phyloP scores from a whole-genome alignment of 2,888 invertebrate species.

The Drosophila prostipennis region DNA sequence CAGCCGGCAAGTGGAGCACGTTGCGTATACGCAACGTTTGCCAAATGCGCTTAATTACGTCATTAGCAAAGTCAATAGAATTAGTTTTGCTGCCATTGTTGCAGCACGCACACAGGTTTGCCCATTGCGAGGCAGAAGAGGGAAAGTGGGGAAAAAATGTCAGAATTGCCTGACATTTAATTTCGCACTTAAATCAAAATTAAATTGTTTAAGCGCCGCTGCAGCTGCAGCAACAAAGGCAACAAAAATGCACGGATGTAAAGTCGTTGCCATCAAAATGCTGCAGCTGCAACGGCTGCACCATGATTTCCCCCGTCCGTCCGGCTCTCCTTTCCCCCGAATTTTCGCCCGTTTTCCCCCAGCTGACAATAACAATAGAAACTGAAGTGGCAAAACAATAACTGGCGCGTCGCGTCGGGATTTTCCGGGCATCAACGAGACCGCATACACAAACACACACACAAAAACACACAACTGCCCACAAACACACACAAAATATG shows the following conservation, averaged over 20 bases:
- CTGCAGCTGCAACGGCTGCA: conserved; percentile 47
- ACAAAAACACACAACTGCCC: conserved; percentile 24
- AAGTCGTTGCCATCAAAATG: conserved; percentile 65
- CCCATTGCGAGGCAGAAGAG: conserved; percentile 33
- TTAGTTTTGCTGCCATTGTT: conserved; percentile 58
- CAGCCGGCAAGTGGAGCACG: conserved; percentile 34
- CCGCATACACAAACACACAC: conserved; percentile 25
- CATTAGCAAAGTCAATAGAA: conserved; percentile 83
- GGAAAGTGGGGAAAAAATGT: conserved; percentile 9
- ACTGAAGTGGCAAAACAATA: conserved; percentile 80
- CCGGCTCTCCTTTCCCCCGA: background rate
- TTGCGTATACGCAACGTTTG: conserved; percentile 54
- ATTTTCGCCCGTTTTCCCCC: conserved; percentile 14
- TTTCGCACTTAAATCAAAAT: conserved; percentile 75
- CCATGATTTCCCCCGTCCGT: conserved; percentile 1
- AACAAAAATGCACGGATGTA: conserved; percentile 52
- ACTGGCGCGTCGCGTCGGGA: conserved; percentile 74
- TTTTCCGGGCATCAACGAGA: conserved; percentile 68
- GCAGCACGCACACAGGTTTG: conserved; percentile 30
- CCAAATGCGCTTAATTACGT: conserved; percentile 80
- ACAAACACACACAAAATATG: conserved; percentile 39
- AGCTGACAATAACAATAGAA: conserved; percentile 75
- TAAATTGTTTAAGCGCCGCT: conserved; percentile 68
- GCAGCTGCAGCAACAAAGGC: conserved; percentile 22
- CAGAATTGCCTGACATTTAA: conserved; percentile 54